Evolutionary conservation across 2,797 vertebrate species (phyloP).

Genomic region (Hipposideros larvatus): DNA sequence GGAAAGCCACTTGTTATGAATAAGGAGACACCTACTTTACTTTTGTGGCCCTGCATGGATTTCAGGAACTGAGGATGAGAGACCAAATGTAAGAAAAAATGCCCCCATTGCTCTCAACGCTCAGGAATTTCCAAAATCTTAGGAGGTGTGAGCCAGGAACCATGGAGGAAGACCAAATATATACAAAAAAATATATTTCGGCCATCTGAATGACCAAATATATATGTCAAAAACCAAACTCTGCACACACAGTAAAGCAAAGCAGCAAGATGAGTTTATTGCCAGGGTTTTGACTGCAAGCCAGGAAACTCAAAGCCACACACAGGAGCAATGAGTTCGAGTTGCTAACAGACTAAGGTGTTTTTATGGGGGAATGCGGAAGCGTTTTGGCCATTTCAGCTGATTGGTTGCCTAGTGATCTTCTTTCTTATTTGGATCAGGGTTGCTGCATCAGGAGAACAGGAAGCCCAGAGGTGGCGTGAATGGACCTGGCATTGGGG

Average conservation of each 20-base stretch:
- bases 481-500: not conserved
- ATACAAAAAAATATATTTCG: not conserved
- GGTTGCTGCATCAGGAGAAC: not conserved
- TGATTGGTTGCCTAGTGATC: not conserved
- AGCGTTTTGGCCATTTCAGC: not conserved
- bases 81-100: not conserved
- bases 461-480: not conserved
- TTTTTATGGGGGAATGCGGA: not conserved
- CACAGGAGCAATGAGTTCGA: not conserved
- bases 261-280: conserved; percentile 10
- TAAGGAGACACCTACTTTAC: not conserved
- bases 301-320: not conserved
- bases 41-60: not conserved
- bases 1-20: not conserved
- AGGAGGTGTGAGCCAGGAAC: not conserved
- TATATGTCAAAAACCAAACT: not conserved
- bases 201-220: not conserved
- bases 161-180: not conserved
- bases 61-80: not conserved
- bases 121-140: conserved; percentile 12
- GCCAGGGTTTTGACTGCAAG: not conserved
- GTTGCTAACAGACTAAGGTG: not conserved
- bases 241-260: not conserved
- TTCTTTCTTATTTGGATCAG: not conserved
- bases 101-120: not conserved